Conservation (phyloP, 2,113 vertebrate genomes). For the Urocynchramus pylzowi region DNA sequence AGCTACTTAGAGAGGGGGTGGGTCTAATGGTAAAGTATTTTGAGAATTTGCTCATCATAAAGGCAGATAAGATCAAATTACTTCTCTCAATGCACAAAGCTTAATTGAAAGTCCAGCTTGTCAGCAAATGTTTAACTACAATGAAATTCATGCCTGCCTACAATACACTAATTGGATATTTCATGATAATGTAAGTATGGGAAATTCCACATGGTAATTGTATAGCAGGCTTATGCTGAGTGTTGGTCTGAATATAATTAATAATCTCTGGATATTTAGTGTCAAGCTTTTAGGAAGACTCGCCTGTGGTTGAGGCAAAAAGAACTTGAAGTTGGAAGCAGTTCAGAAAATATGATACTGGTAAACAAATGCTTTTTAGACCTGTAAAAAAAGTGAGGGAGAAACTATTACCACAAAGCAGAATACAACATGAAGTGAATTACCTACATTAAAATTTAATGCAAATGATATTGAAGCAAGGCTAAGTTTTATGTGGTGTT, state of each 20-base stretch:
- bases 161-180: slow-evolving; percentile 61
- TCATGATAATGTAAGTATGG: slow-evolving; percentile 31
- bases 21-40: slow-evolving; percentile 75
- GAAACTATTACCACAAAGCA: slow-evolving; percentile 11
- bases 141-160: slow-evolving; percentile 73
- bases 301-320: background rate
- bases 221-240: slow-evolving; percentile 18
- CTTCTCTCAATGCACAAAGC: slow-evolving; percentile 62
- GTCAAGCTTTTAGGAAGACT: background rate
- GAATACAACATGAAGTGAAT: slow-evolving; percentile 36
- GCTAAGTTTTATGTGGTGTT: slow-evolving; percentile 8
- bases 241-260: slow-evolving; percentile 22
- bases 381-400: background rate
- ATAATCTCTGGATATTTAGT: slow-evolving; percentile 33
- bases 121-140: slow-evolving; percentile 81
- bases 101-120: slow-evolving; percentile 77
- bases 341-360: slow-evolving; percentile 23
- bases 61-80: slow-evolving; percentile 79
- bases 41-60: slow-evolving; percentile 73
- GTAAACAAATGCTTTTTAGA: slow-evolving; percentile 43
- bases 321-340: slow-evolving; percentile 5
- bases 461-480: slow-evolving; percentile 44
- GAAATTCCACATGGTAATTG: slow-evolving; percentile 18
- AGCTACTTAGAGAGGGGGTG: slow-evolving; percentile 68
- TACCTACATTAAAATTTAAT: slow-evolving; percentile 67